These are phyloP conservation scores for Erebia epiphron DNA, from an alignment of 2,888 invertebrate genomes.

Conservation along the genomic window DNA sequence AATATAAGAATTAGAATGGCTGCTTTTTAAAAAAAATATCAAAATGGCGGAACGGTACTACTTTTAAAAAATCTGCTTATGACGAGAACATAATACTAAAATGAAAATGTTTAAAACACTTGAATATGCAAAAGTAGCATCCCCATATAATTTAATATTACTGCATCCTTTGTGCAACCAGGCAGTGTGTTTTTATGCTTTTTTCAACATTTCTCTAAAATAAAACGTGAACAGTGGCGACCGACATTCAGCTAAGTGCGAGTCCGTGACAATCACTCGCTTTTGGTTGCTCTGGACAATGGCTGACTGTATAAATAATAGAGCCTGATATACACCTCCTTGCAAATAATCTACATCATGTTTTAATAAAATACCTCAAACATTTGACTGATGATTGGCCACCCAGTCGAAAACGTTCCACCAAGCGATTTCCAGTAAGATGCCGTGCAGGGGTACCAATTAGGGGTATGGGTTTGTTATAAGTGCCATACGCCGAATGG, in stretches of 20 bases:
- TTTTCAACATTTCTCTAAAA: background rate
- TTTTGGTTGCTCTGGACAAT: slow-evolving; percentile 31
- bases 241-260: slow-evolving; percentile 22
- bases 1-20: too few species aligned
- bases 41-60: too few species aligned
- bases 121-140: background rate
- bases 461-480: too few species aligned
- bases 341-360: background rate
- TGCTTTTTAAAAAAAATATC: too few species aligned
- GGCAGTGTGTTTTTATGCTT: background rate
- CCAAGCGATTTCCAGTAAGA: too few species aligned
- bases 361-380: background rate
- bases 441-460: too few species aligned
- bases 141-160: slow-evolving; percentile 5
- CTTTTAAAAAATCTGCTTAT: too few species aligned
- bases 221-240: slow-evolving; percentile 22
- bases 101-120: background rate
- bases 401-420: too few species aligned
- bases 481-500: too few species aligned
- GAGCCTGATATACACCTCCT: slow-evolving; percentile 5
- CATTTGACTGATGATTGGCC: too few species aligned
- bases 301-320: slow-evolving; percentile 20
- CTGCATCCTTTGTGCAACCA: background rate
- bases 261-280: slow-evolving; percentile 29
- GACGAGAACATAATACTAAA: background rate